Evolutionary conservation across 1,140 invertebrate species (phyloP), one percentile per base, ranked within the genome.

Genomic region (Venustaconcha ellipsiformis): DNA sequence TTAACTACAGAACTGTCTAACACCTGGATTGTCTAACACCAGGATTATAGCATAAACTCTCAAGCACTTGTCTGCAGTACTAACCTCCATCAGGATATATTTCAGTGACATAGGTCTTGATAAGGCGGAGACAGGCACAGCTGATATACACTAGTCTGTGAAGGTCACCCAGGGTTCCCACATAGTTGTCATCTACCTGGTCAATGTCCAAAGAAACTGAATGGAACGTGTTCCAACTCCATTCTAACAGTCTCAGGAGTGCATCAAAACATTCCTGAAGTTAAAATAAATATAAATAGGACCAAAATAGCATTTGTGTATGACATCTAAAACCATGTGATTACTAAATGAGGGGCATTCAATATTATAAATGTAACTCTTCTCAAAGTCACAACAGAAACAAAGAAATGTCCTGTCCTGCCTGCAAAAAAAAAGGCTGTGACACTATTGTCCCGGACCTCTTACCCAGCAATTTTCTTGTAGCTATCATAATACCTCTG

Each of bases 81-180:
- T 80, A 72, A 88, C 92, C 90, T 89, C 92, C 91, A 86, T 94
- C 94, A 0, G 96, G 96, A 90, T 97, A 97, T 48, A 97, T 94
- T 89, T 97, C 95, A 88, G 95, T 96, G 26, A 95, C 95, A 81
- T 96, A 98, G 14, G 94, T 95, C 79, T 94, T 92, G 12, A 97
- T 89, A 14, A 98, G 90, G 65, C 96, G 91, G 64, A 98, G 90
- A 88, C 94, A 95, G 13, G 96, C 94, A 87, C 94, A 93, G 83
- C 94, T 95, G 56, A 97, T 95, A 86, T 96, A 97, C 48, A 96
- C 95, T n/a, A 97, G 90, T 85, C 95, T 92, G 86, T 96, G 94
- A 79, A 97, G 91, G 87, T 95, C 89, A 13, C 84, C 74, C 2
- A 88, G 70, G 2, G 84, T 83, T 18, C 85, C 87, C 30, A 76